Conservation (phyloP, 2,888 invertebrate species). For the Neocrepidodera transversa region DNA sequence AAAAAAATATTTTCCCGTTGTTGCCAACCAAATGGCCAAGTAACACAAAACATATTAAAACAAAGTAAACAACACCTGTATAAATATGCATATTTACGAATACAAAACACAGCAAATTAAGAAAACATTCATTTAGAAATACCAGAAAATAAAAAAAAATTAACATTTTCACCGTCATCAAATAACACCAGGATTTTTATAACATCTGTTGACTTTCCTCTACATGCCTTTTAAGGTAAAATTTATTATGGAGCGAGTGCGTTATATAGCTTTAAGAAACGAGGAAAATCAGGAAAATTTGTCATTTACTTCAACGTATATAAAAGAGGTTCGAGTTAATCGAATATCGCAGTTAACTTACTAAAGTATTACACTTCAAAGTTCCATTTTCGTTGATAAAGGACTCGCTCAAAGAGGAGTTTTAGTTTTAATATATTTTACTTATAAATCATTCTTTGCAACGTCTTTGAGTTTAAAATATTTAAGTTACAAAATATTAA, state of each 20-base stretch:
- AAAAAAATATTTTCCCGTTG: no score
- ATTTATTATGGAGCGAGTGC: slow-evolving; percentile 23
- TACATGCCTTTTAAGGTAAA: slow-evolving; percentile 17
- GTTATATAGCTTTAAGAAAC: slow-evolving; percentile 15
- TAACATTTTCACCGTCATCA: not conserved
- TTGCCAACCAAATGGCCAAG: no score
- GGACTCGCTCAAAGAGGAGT: slow-evolving; percentile 4
- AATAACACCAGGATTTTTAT: slow-evolving; percentile 4
- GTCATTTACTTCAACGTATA: slow-evolving; percentile 19
- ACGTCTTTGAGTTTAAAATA: not conserved
- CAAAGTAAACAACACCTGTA: not conserved
- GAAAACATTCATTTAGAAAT: not conserved
- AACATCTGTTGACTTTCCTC: slow-evolving; percentile 9
- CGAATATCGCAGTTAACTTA: slow-evolving; percentile 16
- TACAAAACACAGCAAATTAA: no score
- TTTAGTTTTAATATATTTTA: slow-evolving; percentile 19
- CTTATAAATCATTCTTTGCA: not conserved
- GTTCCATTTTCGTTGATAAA: slow-evolving; percentile 5
- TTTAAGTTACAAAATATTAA: no score
- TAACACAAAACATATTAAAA: no score
- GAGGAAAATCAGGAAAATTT: slow-evolving; percentile 20
- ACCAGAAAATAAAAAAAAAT: slow-evolving; percentile 13
- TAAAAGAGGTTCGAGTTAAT: slow-evolving; percentile 12
- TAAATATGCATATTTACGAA: not conserved
- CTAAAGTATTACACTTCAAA: slow-evolving; percentile 12